Percentiles rank a stretch among this genome's conserved stretches.
Conservation (phyloP, 2,888 invertebrate genomes). For the Pachycephus smyrnensis region DNA sequence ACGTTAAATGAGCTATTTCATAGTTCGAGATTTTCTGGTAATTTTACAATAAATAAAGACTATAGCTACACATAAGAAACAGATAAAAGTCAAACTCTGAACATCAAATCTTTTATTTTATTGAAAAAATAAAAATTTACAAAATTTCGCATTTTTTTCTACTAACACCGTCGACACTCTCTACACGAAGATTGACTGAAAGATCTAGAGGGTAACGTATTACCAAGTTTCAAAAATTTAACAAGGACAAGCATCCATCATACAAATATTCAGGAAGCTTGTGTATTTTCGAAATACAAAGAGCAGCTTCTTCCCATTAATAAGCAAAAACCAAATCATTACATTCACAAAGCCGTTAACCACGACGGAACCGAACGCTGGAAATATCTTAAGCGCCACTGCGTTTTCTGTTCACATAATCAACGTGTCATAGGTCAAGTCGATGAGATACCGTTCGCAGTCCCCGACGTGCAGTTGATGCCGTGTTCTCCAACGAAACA, state of each 20-base stretch:
- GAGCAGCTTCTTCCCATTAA: not conserved
- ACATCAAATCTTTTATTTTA: not conserved
- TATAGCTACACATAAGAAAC: not conserved
- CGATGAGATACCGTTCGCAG: slow-evolving; percentile 57
- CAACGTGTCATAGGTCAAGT: slow-evolving; percentile 62
- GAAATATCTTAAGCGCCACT: slow-evolving; percentile 23
- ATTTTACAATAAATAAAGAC: not conserved
- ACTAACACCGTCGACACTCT: not conserved
- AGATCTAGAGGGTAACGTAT: not conserved
- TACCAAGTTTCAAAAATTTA: not conserved
- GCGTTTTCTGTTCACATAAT: slow-evolving; percentile 44
- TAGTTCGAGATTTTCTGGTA: not conserved
- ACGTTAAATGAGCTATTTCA: not conserved
- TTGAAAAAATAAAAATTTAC: not conserved
- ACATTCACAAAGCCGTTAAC: not conserved
- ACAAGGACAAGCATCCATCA: not conserved
- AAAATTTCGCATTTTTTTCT: not conserved
- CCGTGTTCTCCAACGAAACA: slow-evolving; percentile 52
- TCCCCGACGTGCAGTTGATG: slow-evolving; percentile 54
- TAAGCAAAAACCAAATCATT: not conserved
- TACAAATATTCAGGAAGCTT: not conserved
- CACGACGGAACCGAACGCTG: not conserved
- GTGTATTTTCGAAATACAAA: not conserved
- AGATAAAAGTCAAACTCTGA: not conserved
- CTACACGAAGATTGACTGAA: not conserved